Evolutionary conservation across 2,113 vertebrate species (phyloP).

Genomic region (Mormyrus lacerda): DNA sequence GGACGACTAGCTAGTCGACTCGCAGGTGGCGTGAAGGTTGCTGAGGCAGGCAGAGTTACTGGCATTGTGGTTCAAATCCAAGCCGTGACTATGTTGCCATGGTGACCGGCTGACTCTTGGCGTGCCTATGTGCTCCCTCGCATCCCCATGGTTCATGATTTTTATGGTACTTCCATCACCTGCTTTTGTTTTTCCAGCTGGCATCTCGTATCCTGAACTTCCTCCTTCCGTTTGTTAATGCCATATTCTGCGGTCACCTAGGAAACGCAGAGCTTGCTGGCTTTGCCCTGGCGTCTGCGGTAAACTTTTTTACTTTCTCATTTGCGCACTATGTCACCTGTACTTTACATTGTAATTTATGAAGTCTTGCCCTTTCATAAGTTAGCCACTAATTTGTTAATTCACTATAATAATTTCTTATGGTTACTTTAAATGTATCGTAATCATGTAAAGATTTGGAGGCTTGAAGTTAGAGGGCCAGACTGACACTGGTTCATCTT

Average conservation of each 20-base stretch:
- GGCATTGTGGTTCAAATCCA: background rate
- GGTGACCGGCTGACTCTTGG: background rate
- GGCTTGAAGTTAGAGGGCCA: background rate
- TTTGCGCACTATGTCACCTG: background rate
- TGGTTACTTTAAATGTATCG: background rate
- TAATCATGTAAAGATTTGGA: background rate
- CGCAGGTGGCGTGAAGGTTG: background rate
- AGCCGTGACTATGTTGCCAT: background rate
- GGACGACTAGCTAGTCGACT: background rate
- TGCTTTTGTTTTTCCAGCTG: constrained; percentile 54
- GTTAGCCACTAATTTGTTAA: background rate
- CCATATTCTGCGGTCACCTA: constrained; percentile 87
- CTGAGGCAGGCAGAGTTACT: background rate
- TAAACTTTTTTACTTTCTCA: constrained; percentile 36
- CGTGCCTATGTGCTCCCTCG: background rate
- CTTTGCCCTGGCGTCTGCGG: constrained; percentile 77
- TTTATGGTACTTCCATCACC: constrained; percentile 3
- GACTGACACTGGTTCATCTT: background rate
- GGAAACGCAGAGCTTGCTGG: constrained; percentile 82
- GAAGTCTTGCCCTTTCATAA: background rate
- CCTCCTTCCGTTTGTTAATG: constrained; percentile 74
- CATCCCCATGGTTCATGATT: background rate
- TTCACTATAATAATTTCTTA: background rate
- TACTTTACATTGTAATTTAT: background rate
- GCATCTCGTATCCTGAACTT: constrained; percentile 75